Percentiles rank a stretch among this genome's conserved stretches.
Conservation (phyloP, 2,113 vertebrate species). For the Saimiri boliviensis region DNA sequence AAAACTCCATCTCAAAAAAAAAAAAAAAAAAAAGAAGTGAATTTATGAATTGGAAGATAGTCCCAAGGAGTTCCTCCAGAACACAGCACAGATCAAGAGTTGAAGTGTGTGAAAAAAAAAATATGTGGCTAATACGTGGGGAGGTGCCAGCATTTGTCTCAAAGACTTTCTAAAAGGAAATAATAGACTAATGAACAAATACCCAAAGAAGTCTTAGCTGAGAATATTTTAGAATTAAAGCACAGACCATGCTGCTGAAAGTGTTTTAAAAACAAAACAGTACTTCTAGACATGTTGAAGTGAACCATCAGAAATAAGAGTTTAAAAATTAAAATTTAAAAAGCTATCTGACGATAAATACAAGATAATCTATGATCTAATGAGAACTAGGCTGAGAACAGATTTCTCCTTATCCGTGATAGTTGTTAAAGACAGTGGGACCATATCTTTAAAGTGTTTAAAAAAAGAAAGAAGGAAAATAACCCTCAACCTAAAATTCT, state of each 20-base stretch:
- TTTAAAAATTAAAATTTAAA: neutral
- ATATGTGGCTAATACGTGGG: neutral
- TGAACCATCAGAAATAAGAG: neutral
- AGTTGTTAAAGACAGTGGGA: neutral
- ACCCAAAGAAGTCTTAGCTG: neutral
- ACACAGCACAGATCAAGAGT: neutral
- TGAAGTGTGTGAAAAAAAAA: neutral
- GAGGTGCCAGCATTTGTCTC: neutral
- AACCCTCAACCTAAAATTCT: neutral
- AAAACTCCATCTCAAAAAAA: too few relatives aligned
- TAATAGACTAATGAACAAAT: neutral
- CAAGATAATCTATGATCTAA: neutral
- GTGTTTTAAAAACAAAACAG: neutral
- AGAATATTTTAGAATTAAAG: neutral
- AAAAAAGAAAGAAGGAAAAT: neutral
- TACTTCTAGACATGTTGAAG: neutral
- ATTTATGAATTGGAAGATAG: neutral
- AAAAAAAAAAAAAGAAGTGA: neutral
- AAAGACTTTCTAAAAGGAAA: neutral
- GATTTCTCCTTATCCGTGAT: neutral
- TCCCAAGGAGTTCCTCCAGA: conserved; percentile 10
- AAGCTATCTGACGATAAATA: neutral
- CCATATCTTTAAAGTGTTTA: neutral
- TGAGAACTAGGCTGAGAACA: neutral
- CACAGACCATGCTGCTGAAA: neutral